A percentile compares a stretch with the other conserved stretches of the same genome.
These are phyloP conservation scores for Trinorchestia longiramus DNA, from an alignment of 1,140 invertebrate genomes.

Conservation along the genomic window DNA sequence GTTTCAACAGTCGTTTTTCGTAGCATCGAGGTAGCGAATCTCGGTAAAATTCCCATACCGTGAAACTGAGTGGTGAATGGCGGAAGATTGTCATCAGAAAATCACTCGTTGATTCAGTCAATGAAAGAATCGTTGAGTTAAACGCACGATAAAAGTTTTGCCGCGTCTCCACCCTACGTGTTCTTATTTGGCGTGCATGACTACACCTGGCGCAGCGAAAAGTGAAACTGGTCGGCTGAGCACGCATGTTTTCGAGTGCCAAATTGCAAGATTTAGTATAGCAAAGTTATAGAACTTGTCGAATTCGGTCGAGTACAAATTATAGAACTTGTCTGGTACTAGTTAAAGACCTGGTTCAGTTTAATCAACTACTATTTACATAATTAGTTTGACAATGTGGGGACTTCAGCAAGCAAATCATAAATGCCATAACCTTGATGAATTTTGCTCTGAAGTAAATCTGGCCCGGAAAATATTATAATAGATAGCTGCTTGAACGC, in stretches of 20 bases:
- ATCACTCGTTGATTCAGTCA: neutral
- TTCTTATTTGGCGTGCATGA: neutral
- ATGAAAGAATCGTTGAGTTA: neutral
- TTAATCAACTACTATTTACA: too few relatives aligned
- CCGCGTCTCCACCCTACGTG: neutral
- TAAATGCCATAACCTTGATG: too few relatives aligned
- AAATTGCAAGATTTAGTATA: neutral
- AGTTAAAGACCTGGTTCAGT: neutral
- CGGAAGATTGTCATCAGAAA: neutral
- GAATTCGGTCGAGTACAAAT: neutral
- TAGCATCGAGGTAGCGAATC: neutral
- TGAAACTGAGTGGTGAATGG: slow-evolving; percentile 15
- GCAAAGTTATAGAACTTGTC: neutral
- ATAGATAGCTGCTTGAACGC: too few relatives aligned
- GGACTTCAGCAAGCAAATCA: too few relatives aligned
- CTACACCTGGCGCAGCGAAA: neutral
- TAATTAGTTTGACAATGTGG: too few relatives aligned
- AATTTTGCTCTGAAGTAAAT: too few relatives aligned
- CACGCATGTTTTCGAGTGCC: neutral
- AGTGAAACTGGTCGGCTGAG: slow-evolving; percentile 74
- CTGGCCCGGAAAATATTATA: too few relatives aligned
- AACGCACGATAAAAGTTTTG: neutral
- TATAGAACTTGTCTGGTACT: neutral
- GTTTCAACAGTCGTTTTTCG: neutral
- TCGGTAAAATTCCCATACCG: neutral